A percentile compares a stretch with the other conserved stretches of the same genome.
phyloP scores from a whole-genome alignment of 2,797 vertebrate genomes.

The Sebastes goodei region DNA sequence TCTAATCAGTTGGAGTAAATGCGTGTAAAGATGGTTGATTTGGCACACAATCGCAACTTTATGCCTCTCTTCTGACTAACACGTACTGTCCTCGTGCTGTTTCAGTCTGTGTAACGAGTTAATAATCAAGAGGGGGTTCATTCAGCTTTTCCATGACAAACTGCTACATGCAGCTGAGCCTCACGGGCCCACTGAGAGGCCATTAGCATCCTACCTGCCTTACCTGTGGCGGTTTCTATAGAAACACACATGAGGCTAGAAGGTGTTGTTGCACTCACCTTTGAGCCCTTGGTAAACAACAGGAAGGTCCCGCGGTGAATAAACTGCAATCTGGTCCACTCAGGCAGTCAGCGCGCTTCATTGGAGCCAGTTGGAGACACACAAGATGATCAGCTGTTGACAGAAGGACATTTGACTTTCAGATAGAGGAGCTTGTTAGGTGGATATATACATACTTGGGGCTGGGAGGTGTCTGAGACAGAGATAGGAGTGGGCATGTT shows the following conservation, averaged over 20 bases:
- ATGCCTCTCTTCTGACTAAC: background rate
- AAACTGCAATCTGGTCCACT: conserved; percentile 21
- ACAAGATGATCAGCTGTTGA: conserved; percentile 33
- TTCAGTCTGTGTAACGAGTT: background rate
- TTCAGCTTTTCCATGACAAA: conserved; percentile 40
- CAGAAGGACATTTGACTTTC: conserved; percentile 40
- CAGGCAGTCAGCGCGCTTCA: conserved; percentile 8
- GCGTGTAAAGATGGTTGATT: background rate
- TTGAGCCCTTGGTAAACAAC: conserved; percentile 72
- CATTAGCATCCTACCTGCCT: conserved; percentile 79
- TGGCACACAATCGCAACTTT: background rate
- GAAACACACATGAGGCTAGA: conserved; percentile 75
- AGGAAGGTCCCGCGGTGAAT: conserved; percentile 47
- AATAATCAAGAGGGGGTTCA: conserved; percentile 20
- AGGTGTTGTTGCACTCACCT: conserved; percentile 70
- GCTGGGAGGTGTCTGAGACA: conserved; percentile 10
- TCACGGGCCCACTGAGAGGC: conserved; percentile 73
- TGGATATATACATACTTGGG: background rate
- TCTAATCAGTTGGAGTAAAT: background rate
- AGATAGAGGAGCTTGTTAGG: conserved; percentile 44
- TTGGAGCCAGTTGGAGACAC: conserved; percentile 16
- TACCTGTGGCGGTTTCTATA: conserved; percentile 82
- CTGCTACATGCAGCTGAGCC: conserved; percentile 25
- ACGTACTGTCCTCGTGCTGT: background rate
- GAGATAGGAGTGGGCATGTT: conserved; percentile 63